phyloP scores from a whole-genome alignment of 2,888 invertebrate species.

The Dicyrtomina minuta region DNA sequence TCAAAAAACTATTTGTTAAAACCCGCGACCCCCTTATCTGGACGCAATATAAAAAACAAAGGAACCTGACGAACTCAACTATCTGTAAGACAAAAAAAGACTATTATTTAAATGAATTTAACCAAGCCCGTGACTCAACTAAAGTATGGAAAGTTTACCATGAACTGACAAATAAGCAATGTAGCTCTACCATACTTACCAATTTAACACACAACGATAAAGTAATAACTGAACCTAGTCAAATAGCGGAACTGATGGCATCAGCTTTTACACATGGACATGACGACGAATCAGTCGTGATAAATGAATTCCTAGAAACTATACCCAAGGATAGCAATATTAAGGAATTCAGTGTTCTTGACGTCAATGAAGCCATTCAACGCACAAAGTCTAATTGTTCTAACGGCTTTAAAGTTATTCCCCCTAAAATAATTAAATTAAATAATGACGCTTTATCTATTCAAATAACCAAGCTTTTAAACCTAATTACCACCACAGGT shows the following conservation, averaged over 20 bases:
- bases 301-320: background rate
- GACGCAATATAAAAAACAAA: background rate
- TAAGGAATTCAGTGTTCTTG: background rate
- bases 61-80: background rate
- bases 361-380: background rate
- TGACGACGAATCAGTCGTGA: background rate
- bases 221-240: too few relatives aligned
- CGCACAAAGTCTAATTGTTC: too few relatives aligned
- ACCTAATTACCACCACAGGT: background rate
- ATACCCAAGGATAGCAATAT: background rate
- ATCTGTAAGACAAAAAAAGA: background rate
- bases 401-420: too few relatives aligned
- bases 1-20: too few relatives aligned
- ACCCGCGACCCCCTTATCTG: background rate
- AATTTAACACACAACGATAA: background rate
- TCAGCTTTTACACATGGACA: background rate
- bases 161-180: too few relatives aligned
- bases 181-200: too few relatives aligned
- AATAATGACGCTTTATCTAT: background rate
- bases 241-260: background rate
- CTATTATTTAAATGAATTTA: conserved; percentile 9
- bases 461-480: background rate
- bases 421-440: too few relatives aligned
- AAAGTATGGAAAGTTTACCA: too few relatives aligned
- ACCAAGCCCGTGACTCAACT: too few relatives aligned